Evolutionary conservation across 2,113 vertebrate genomes (phyloP), one percentile per base, ranked within the genome.

Genomic region (Labeo rohita): DNA sequence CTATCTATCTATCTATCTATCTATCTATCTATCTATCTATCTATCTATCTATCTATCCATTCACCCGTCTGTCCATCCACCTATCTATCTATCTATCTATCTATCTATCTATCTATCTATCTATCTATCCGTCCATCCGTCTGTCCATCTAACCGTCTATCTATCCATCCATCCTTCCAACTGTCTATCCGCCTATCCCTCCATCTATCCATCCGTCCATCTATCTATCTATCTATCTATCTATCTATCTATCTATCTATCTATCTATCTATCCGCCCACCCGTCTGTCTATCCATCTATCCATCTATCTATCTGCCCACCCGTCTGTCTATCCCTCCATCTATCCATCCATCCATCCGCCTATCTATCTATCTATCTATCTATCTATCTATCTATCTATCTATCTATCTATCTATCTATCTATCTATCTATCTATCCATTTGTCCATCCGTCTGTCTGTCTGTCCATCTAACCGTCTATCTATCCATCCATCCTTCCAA

Each of bases 281-380:
- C 39, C 4, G 39, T 39, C 39, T 39, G 39, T 39, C 4, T 4
- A 4, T 39, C 4, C 4, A 39, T 39, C 39, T 4, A 39, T 39
- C 39, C 4, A 39, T 39, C 39, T 4, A 39, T 39, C 39, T 39
- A 4, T 39, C 4, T n/a, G n/a, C n/a, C n/a, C n/a, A n/a, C n/a
- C n/a, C n/a, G 0, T 54, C 5, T 0, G 6, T 18, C 16, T 0
- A n/a, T 61, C 56, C 0, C 9, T 61, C 18, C 0, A n/a, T 59
- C 18, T 1, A 39, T 39, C 39, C 28, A 28, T 28, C 28, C 28
- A 28, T 28, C 28, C 28, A 28, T 28, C 2, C 28, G 28, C 28
- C 28, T n/a, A 28, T 28, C 28, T 28, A 28, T 28, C n/a, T 0
- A 4, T 63, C 21, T 0, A 3, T 61, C 52, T 1, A 5, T 54